Base-by-base conservation (phyloP, 2,113 vertebrate species). In the Brienomyrus brachyistius region DNA sequence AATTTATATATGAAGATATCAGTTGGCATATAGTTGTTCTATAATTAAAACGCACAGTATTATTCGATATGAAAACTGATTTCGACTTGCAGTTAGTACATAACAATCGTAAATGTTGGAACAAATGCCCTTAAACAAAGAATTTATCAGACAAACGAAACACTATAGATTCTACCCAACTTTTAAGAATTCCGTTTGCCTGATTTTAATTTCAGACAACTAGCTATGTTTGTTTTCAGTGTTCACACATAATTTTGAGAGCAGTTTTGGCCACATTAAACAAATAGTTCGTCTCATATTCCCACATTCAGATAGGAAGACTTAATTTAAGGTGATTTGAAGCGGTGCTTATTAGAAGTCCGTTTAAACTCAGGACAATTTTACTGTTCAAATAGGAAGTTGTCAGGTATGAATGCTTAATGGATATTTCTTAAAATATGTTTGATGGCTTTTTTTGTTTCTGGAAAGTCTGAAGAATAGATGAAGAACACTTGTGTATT, bases 1-100 rank as follows among this genome's bases (percentile, higher is more conserved):
- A 59, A 89, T 48, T 89, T 89, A 89, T 62, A 31, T 56, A 89
- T 88, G 5, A 88, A 85, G 56, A 85, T 82, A 86, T 86, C 52
- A 17, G 11, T 40, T 86, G n/a, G 40, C 40, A 85, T 66, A 59
- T 83, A 45, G 82, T 90, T 35, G 21, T 89, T 89, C 59, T 89
- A 83, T 3, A 89, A 89, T 17, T 51, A 31, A 56, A 90, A 51
- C 8, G 77, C 89, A 86, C 89, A 85, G 56, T 47, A 89, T 47
- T 83, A 51, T 35, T 13, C 15, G 3, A 88, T 80, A 74, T 77
- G 23, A 77, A 51, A 56, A 80, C 74, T 80, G 74, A 80, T 19
- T 80, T 80, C 43, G 62, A 70, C 62, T 70, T 70, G 62, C 62
- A 51, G 15, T 52, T 66, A 77, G 43, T 15, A 88, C 35, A 51